Base-by-base conservation (phyloP, 2,888 invertebrate species). In the Drosophila pseudotalamancana region DNA sequence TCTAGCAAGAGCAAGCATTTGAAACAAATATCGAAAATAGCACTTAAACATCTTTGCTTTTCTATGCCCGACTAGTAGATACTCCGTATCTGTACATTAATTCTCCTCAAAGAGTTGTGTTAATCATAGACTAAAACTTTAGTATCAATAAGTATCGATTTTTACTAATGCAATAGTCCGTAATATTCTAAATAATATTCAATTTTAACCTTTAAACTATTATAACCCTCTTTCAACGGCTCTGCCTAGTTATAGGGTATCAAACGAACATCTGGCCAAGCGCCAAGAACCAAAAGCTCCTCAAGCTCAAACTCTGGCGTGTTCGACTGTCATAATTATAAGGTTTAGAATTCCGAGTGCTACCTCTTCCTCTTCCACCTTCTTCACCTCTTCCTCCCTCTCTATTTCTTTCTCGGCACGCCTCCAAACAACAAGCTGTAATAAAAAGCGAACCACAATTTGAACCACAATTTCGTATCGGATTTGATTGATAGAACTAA, bases 271-370 rank as follows among this genome's bases (percentile, higher is more conserved):
- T 40, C 72, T 55, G 61, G 43, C 49, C 50, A 25, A 50, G 6
- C 57, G 43, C 49, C 50, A 25, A 50, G 6, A 39, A 23, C 31
- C 23, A 43, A 42, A 31, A 35, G 18, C 55, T 56, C 40, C 61
- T 70, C 42, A 39, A 43, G 51, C 59, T 48, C 32, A 40, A n/a
- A 50, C 60, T 74, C 54, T 74, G 67, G 59, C 74, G 74, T 75
- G 74, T 64, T 61, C 77, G 55, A 29, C 59, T 69, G 62, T 60
- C 77, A 75, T 75, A 77, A 75, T 72, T 75, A 69, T 60, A 63
- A 55, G 67, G 56, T 45, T 57, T 59, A 61, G 61, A 50, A 56
- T 56, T 71, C 46, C 25, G 32, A 56, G 55, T 55, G 35, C 29
- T 31, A 21, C 18, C 6, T 6, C 45, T 5, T 35, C 12, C 32